Evolutionary conservation across 2,797 vertebrate genomes (phyloP).

Genomic region (Crenichthys baileyi): DNA sequence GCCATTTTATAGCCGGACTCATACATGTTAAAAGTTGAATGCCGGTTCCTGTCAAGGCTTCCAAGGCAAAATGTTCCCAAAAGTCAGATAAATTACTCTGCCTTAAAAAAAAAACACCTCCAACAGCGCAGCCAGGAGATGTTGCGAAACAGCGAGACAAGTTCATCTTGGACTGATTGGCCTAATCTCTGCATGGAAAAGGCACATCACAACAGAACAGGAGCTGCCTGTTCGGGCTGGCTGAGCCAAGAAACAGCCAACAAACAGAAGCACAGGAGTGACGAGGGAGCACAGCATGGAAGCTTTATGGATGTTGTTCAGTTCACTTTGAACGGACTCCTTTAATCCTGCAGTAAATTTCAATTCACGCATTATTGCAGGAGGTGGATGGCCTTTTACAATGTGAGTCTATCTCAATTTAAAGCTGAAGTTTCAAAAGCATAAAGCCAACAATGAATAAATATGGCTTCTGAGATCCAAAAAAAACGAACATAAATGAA

Average conservation of each 20-base stretch:
- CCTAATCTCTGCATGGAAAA: slow-evolving; percentile 64
- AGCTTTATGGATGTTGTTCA: slow-evolving; percentile 24
- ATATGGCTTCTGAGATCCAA: neutral
- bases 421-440: neutral
- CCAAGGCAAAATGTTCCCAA: slow-evolving; percentile 54
- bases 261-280: slow-evolving; percentile 43
- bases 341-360: slow-evolving; percentile 8
- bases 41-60: slow-evolving; percentile 45
- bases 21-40: slow-evolving; percentile 71
- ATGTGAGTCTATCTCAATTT: neutral
- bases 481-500: neutral
- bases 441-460: neutral
- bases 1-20: slow-evolving; percentile 60
- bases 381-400: neutral
- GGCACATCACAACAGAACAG: slow-evolving; percentile 51
- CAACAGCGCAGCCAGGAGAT: slow-evolving; percentile 32
- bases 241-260: slow-evolving; percentile 38
- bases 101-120: slow-evolving; percentile 56
- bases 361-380: neutral
- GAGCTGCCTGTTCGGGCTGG: slow-evolving; percentile 37
- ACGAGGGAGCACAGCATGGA: slow-evolving; percentile 12
- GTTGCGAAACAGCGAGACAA: slow-evolving; percentile 44
- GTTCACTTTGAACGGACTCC: slow-evolving; percentile 1
- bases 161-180: slow-evolving; percentile 50
- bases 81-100: slow-evolving; percentile 64